Evolutionary conservation across 2,888 invertebrate genomes (phyloP), one percentile per base, ranked within the genome.

Genomic region (Linyphia triangularis): DNA sequence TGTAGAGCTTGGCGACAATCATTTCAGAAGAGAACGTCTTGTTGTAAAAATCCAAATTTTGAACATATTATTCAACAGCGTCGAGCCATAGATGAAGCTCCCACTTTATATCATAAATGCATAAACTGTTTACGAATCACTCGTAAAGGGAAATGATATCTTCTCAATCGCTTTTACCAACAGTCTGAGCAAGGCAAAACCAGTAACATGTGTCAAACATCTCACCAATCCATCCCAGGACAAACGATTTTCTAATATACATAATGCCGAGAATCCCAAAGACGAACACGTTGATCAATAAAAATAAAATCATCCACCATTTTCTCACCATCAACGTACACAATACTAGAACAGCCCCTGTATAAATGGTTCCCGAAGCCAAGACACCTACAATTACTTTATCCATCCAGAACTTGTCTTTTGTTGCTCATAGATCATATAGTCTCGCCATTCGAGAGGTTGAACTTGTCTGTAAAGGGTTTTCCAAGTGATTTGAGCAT

Each of bases 351-450:
- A 30, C 30, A n/a, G 10, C 30, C 0, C 5, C n/a, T 9, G 51
- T 51, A 22, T 72, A 72, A 1, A 28, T 3, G 6, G 43, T 43
- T 1, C 24, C 16, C 0, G 51, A n/a, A 5, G 16, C 9, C 72
- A 72, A 57, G 1, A 16, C 28, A 5, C 57, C 57, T 26, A 16
- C n/a, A 6, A 51, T n/a, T 37, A 61, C 13, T n/a, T 3, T 19
- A 77, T 61, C 75, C 75, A 77, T 77, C 61, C 75, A 3, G 22
- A 69, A 72, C 19, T 6, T 26, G 24, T 30, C 9, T 16, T 28
- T 10, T 24, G 30, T n/a, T 75, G n/a, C 16, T 61, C 59, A 33
- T 59, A 19, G 61, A 75, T 75, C 19, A 22, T 28, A 57, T 22
- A 75, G 3, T 28, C 13, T 13, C 61, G 33, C 75, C 75, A 75